Base-by-base conservation (phyloP, 2,113 vertebrate genomes). In the Notarius quadriscutis region DNA sequence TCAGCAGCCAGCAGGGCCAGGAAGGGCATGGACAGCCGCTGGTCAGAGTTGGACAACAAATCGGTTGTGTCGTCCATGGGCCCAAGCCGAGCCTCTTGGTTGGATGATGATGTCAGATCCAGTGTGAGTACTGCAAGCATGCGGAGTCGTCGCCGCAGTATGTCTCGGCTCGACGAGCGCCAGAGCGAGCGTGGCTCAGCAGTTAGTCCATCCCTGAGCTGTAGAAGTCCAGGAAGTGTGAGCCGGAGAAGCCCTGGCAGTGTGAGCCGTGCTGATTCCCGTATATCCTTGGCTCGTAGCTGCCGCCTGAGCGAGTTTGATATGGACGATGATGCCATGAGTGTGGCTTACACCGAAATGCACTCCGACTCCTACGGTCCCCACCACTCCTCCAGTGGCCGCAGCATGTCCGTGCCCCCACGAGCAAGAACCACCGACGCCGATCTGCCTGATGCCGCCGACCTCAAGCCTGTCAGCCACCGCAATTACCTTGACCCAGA, bases 401-500 rank as follows among this genome's bases (percentile, higher is more conserved):
- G 97, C 87, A 99, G 98, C 41, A 89, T 98, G 65, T 99, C 98
- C 0, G 96, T 99, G 93, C 98, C 98, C 3, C 97, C 97, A 0
- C 96, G 92, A 86, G 95, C 95, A 12, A 95, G 94, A 74, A 93
- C 93, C 0, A 89, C 94, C 0, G 91, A 94, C 65, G 77, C 92
- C 0, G 93, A 92, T 1, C 91, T 91, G 0, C 58, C 90, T 0
- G 89, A 91, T 2, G 50, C 89, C 4, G 79, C 93, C 0, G 92
- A 96, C 0, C 25, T 94, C 92, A 95, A 94, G 81, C 91, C 97
- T 0, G 95, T 93, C 58, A 93, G 94, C 55, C 97, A 96, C 65
- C 96, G 93, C 82, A 97, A 95, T 92, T 99, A 97, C 93, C 95
- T 99, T 0, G 97, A 99, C 92, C 97, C 98, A 0, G 97, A 97